Evolutionary conservation across 2,113 vertebrate species (phyloP).

Genomic region (Microcebus griseorufus): DNA sequence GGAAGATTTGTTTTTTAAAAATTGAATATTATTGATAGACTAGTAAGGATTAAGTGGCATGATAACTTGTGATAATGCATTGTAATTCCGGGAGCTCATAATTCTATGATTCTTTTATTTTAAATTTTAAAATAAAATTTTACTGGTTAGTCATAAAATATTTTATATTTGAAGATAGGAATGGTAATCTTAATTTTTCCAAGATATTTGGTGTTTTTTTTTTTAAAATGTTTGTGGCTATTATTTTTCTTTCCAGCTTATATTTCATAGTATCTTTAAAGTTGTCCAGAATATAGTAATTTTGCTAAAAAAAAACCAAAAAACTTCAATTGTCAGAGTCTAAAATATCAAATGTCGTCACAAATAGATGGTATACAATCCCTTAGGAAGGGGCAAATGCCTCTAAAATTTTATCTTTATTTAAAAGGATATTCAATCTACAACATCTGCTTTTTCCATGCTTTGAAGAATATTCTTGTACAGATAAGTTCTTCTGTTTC

Average conservation of each 20-base stretch:
- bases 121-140: slow-evolving; percentile 36
- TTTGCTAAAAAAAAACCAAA: neutral
- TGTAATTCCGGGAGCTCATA: slow-evolving; percentile 28
- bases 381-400: neutral
- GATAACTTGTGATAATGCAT: neutral
- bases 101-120: slow-evolving; percentile 36
- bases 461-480: slow-evolving; percentile 30
- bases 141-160: slow-evolving; percentile 17
- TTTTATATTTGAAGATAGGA: slow-evolving; percentile 44
- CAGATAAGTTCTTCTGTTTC: slow-evolving; percentile 36
- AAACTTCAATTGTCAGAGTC: slow-evolving; percentile 1
- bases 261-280: slow-evolving; percentile 54
- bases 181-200: slow-evolving; percentile 39
- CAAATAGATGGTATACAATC: slow-evolving; percentile 23
- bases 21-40: slow-evolving; percentile 16
- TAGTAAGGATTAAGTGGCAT: slow-evolving; percentile 26
- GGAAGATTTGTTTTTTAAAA: slow-evolving; percentile 34
- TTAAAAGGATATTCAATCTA: slow-evolving; percentile 16
- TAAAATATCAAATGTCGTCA: slow-evolving; percentile 18
- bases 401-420: slow-evolving; percentile 48
- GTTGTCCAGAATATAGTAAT: neutral
- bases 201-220: neutral
- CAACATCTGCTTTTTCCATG: slow-evolving; percentile 29
- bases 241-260: slow-evolving; percentile 6
- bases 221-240: neutral